Evolutionary conservation across 2,888 invertebrate species (phyloP), one percentile per base, ranked within the genome.

Genomic region (Euspilapteryx auroguttella): DNA sequence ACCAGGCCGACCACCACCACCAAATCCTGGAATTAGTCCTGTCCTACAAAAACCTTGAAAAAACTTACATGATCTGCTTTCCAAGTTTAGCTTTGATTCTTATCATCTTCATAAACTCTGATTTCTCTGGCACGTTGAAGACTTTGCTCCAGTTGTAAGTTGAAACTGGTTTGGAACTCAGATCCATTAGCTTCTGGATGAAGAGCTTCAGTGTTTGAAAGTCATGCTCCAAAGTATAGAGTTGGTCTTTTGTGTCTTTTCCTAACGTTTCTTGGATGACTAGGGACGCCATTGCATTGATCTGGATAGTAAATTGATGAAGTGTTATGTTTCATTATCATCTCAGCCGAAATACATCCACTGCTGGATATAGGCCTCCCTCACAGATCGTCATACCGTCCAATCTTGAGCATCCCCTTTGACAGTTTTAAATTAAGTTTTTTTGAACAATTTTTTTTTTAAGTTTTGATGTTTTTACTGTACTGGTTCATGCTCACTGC

Each of bases 271-370:
- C 64, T 45, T 68, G 56, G 11, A 77, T 55, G 1, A 75, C 44
- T 1, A 77, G 42, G 0, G 68, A 64, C 0, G 77, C 73, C 57
- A 76, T 69, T 21, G 48, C 46, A 34, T 76, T 75, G 30, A 77
- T 75, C 77, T 76, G 39, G 8, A 21, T 17, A 21, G 13, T 21
- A 12, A 12, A 23, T n/a, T 9, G 14, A 15, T 20, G 14, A 20
- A 10, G 12, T 24, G 12, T 11, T 13, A 20, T 10, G 4, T 7
- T n/a, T n/a, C n/a, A n/a, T n/a, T n/a, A n/a, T n/a, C n/a, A n/a
- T n/a, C n/a, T n/a, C n/a, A n/a, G n/a, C n/a, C n/a, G n/a, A n/a
- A n/a, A n/a, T n/a, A n/a, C n/a, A n/a, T n/a, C n/a, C n/a, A n/a
- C n/a, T n/a, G n/a, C n/a, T n/a, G n/a, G n/a, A n/a, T n/a, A n/a